Base-by-base conservation (phyloP, 1,140 invertebrate species). In the Scaptodrosophila lebanonensis region DNA sequence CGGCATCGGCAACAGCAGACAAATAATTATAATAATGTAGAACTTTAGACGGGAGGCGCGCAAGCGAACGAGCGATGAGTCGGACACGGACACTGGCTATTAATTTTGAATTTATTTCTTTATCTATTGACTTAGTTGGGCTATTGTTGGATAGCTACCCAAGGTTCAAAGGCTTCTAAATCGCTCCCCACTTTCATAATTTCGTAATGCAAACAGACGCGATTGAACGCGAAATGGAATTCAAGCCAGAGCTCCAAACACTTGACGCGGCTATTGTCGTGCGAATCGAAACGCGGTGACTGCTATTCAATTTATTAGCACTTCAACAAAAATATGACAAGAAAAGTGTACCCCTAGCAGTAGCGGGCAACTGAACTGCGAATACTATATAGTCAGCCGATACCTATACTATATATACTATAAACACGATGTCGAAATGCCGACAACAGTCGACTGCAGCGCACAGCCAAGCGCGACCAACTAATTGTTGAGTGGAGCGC, bases 221-320 rank as follows among this genome's bases (percentile, higher is more conserved):
- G 29, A 47, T 44, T 49, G 47, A 44, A 22, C 32, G 44, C 12
- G 18, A 44, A 27, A 42, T 36, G 35, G 40, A 29, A 22, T 25
- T 2, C 15, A 58, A 33, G 27, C 27, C n/a, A 18, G 42, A 36
- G 38, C 18, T 15, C 12, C 42, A 40, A 45, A 50, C 63, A 62
- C 59, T 63, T 52, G 59, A 47, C 42, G 53, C 35, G 35, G 48
- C 33, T 59, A 67, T 64, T 67, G 64, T 63, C 43, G 42, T 48
- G 68, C 64, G 52, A 53, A 76, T 59, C 66, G 63, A 68, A 66
- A 50, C 69, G 61, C 66, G 66, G 66, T 42, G 40, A 43, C 66
- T 54, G 57, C 48, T 54, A 36, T 59, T 73, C 75, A 79, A 77
- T 82, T 77, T 77, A 82, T 77, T 77, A 77, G 75, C 73, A 77